Base-by-base conservation (phyloP, 2,797 vertebrate species). In the Champsocephalus gunnari region DNA sequence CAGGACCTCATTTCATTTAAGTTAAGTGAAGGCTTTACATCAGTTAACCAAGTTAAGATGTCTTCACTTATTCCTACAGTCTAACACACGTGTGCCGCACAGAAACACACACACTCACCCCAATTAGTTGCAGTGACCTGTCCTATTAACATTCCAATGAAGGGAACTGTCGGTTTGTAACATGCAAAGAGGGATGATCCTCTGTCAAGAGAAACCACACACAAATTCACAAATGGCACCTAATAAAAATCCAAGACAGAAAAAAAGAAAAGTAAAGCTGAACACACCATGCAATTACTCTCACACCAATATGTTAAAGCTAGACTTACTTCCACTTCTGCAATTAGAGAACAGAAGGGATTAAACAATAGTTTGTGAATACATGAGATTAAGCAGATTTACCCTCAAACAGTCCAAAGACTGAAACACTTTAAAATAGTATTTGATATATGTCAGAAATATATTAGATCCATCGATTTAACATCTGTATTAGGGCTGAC, bases 121-220 rank as follows among this genome's bases (percentile, higher is more conserved):
- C 62, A 85, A 85, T 88, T 86, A 87, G 67, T 58, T 68, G 50
- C 77, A 65, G 34, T 67, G 58, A 43, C 58, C 66, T 62, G 57
- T 72, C 17, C 66, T 60, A 85, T 89, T 87, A 85, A 76, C 72
- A 80, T 49, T 76, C 60, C 72, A 72, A 45, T 71, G 73, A 85
- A 75, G 66, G 53, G 67, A 72, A 41, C 71, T 75, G 67, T 83
- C 75, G 75, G 62, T 67, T 28, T 79, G 67, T 77, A 75, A 75
- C 66, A 78, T 70, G 66, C n/a, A 38, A 13, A 66, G 58, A 53
- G 28, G 71, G 69, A 72, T 63, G 62, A 83, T 68, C 68, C 48
- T 66, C 45, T 34, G 67, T 77, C 57, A 43, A 63, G 45, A 62
- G 47, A 77, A 65, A 71, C 19, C 32, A 53, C 43, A 49, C 53